Evolutionary conservation across 2,888 invertebrate genomes (phyloP).

Genomic region (Hedychridium roseum): DNA sequence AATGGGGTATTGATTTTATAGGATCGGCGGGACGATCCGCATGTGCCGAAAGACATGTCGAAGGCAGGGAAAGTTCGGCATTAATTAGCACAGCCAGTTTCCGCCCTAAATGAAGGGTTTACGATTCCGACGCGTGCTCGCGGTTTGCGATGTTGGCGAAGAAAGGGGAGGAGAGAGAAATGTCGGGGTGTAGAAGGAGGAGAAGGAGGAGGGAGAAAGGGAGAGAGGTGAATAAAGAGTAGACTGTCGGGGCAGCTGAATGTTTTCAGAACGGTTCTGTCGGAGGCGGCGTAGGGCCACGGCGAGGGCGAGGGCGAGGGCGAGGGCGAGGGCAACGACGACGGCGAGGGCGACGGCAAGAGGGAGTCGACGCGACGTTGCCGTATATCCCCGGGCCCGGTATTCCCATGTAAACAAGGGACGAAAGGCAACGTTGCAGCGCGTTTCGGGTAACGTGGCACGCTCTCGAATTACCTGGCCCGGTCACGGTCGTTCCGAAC

Average conservation of each 20-base stretch:
- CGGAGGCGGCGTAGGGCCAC: conserved; percentile 7
- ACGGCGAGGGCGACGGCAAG: conserved; percentile 22
- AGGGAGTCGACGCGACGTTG: conserved; percentile 24
- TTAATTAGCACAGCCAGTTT: too few relatives aligned
- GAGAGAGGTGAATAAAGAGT: conserved; percentile 5
- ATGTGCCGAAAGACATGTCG: too few relatives aligned
- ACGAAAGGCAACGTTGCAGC: conserved; percentile 25
- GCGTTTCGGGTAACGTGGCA: conserved; percentile 36
- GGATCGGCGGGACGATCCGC: too few relatives aligned
- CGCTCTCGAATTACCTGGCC: conserved; percentile 32
- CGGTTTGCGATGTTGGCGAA: too few relatives aligned
- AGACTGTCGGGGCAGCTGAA: conserved; percentile 9
- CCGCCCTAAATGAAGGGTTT: too few relatives aligned
- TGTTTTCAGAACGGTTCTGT: conserved; percentile 20
- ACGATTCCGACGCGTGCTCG: too few relatives aligned
- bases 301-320: conserved; percentile 7
- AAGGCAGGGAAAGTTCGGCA: too few relatives aligned
- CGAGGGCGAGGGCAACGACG: conserved; percentile 17
- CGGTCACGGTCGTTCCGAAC: too few relatives aligned
- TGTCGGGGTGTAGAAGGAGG: background rate
- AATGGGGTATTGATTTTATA: too few relatives aligned
- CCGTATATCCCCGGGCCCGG: conserved; percentile 20
- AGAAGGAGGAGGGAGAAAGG: background rate
- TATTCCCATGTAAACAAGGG: conserved; percentile 35
- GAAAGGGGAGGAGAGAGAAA: too few relatives aligned